phyloP scores from a whole-genome alignment of 1,140 invertebrate genomes.

The Tribolium madens region DNA sequence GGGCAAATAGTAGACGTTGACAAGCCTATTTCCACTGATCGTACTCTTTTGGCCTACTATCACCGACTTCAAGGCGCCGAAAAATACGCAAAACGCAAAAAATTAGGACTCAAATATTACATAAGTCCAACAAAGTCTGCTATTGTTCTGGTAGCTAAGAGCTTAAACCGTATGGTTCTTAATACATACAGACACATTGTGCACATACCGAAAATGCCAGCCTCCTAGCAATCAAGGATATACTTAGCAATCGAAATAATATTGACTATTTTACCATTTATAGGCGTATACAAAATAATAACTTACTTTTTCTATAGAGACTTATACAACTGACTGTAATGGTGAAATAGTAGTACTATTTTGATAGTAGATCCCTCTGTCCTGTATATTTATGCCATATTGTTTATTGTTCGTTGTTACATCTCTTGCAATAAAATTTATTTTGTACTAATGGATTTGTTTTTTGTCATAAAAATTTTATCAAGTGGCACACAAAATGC shows the following conservation, averaged over 20 bases:
- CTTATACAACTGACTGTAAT: neutral
- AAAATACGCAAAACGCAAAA: constrained; percentile 64
- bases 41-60: constrained; percentile 61
- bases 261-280: constrained; percentile 51
- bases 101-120: constrained; percentile 69
- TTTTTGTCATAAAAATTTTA: neutral
- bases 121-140: constrained; percentile 62
- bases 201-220: constrained; percentile 43
- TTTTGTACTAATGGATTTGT: neutral
- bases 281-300: constrained; percentile 56
- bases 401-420: neutral
- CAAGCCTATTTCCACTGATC: constrained; percentile 53
- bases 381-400: neutral
- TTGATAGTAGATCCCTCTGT: constrained; percentile 1
- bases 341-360: neutral
- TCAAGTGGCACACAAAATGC: neutral
- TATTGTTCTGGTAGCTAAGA: constrained; percentile 39
- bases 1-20: constrained; percentile 61
- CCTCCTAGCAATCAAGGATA: constrained; percentile 53
- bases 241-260: constrained; percentile 53
- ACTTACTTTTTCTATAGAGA: constrained; percentile 55
- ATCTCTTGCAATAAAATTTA: neutral
- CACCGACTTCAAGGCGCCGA: constrained; percentile 64
- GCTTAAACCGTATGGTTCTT: neutral
- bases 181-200: constrained; percentile 19